phyloP scores from a whole-genome alignment of 2,888 invertebrate genomes.

The Synergus itoensis region DNA sequence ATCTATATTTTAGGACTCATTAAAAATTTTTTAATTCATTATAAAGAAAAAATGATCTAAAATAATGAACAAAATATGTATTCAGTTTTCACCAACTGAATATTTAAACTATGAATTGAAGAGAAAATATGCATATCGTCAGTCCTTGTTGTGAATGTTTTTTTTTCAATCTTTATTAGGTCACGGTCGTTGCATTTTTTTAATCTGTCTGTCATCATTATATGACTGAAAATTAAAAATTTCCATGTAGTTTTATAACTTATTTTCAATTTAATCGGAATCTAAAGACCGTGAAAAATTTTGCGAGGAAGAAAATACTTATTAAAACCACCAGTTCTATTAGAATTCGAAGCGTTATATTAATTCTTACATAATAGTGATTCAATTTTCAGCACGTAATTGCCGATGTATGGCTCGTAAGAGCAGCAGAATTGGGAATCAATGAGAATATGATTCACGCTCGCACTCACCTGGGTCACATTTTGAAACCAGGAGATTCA shows the following conservation, averaged over 20 bases:
- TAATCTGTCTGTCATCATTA: too few relatives aligned
- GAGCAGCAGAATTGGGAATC: constrained; percentile 90
- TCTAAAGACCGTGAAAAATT: not conserved
- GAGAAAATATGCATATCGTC: not conserved
- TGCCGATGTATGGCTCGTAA: constrained; percentile 96
- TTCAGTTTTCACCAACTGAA: too few relatives aligned
- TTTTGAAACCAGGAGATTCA: constrained; percentile 95
- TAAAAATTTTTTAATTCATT: not conserved
- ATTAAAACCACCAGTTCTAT: not conserved
- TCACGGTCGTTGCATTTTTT: not conserved
- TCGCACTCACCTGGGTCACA: constrained; percentile 95
- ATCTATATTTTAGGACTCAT: not conserved
- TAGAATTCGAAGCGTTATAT: not conserved
- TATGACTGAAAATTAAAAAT: too few relatives aligned
- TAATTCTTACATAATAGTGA: constrained; percentile 23
- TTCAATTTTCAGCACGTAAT: constrained; percentile 84
- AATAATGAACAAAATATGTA: too few relatives aligned
- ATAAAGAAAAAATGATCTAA: not conserved
- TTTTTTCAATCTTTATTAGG: not conserved
- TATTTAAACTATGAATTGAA: not conserved
- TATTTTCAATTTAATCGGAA: not conserved
- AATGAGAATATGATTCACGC: constrained; percentile 91
- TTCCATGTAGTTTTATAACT: not conserved
- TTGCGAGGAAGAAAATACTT: not conserved
- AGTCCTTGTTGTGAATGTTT: not conserved